Evolutionary conservation across 2,888 invertebrate species (phyloP).

Genomic region (Meiosimyza decipiens): DNA sequence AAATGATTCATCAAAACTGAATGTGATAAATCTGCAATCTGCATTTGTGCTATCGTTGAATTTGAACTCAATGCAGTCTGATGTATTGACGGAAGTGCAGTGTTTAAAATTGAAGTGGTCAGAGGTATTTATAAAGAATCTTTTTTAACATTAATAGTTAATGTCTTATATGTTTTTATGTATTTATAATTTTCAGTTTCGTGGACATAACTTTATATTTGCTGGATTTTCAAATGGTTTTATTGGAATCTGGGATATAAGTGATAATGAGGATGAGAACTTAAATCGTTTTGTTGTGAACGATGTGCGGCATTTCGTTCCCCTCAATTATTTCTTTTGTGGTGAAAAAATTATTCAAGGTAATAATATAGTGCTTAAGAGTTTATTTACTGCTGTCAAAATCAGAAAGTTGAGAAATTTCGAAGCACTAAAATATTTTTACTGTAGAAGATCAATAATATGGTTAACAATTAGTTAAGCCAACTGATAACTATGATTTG

Average conservation of each 20-base stretch:
- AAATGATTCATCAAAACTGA: constrained; percentile 29
- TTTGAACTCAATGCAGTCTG: constrained; percentile 29
- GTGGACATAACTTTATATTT: constrained; percentile 68
- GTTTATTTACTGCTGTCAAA: background rate
- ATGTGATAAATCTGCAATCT: constrained; percentile 48
- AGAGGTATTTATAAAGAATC: constrained; percentile 50
- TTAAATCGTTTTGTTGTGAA: constrained; percentile 55
- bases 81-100: constrained; percentile 42
- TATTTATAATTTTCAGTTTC: constrained; percentile 34
- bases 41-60: constrained; percentile 52
- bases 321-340: constrained; percentile 70
- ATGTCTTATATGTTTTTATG: too few species aligned
- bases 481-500: too few species aligned
- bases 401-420: constrained; percentile 33
- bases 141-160: background rate
- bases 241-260: constrained; percentile 73
- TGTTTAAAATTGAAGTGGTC: constrained; percentile 60
- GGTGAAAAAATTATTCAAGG: constrained; percentile 70
- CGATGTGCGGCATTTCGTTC: constrained; percentile 65
- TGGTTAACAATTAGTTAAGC: too few species aligned
- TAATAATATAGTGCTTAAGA: constrained; percentile 51
- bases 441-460: background rate
- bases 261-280: constrained; percentile 55
- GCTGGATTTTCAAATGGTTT: constrained; percentile 75
- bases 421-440: too few species aligned